phyloP scores from a whole-genome alignment of 2,888 invertebrate genomes.

The Caenorhabditis panamensis region DNA sequence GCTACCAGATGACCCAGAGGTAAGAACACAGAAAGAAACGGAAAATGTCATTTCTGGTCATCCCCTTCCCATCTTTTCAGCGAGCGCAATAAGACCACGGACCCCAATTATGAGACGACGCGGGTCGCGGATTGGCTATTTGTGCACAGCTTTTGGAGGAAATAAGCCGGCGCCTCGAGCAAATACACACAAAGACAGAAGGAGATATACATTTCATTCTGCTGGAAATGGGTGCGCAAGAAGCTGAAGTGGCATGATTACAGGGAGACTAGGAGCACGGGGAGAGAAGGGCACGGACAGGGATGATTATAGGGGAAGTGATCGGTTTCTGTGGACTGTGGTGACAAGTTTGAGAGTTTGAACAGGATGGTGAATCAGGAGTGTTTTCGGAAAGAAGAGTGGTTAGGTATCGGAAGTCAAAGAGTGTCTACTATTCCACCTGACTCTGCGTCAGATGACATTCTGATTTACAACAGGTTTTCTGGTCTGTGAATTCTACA shows the following conservation, averaged over 20 bases:
- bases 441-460: constrained; percentile 7
- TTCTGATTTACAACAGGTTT: too few relatives aligned
- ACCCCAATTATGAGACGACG: constrained; percentile 22
- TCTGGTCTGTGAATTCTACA: too few relatives aligned
- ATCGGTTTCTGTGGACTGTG: too few relatives aligned
- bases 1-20: not conserved
- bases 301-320: not conserved
- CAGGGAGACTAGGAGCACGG: constrained; percentile 1
- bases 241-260: not conserved
- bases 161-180: constrained; percentile 20
- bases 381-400: not conserved
- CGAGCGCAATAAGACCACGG: constrained; percentile 17
- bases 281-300: not conserved
- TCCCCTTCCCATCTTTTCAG: not conserved
- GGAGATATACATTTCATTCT: not conserved
- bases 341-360: not conserved
- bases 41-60: not conserved
- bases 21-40: not conserved
- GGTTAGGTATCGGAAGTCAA: too few relatives aligned
- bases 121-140: constrained; percentile 13
- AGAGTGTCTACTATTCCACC: constrained; percentile 9
- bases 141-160: constrained; percentile 12
- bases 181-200: constrained; percentile 1
- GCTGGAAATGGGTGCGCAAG: constrained; percentile 1
- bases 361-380: not conserved